Evolutionary conservation across 2,888 invertebrate species (phyloP).

Genomic region (Eupeodes luniger): DNA sequence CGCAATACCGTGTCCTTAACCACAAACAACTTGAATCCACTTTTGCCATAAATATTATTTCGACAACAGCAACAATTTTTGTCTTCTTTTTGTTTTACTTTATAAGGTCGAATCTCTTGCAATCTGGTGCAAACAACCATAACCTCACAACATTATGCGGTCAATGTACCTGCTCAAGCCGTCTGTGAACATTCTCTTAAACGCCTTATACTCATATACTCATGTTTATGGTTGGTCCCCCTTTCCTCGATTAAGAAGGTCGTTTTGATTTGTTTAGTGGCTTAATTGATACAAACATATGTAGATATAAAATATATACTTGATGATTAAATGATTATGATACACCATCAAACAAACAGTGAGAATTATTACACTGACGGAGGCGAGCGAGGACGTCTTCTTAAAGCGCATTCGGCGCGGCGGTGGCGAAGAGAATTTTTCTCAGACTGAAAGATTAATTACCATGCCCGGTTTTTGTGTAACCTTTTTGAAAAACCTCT

Average conservation of each 20-base stretch:
- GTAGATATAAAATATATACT: no score
- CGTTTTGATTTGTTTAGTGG: conserved; percentile 54
- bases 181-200: conserved; percentile 31
- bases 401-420: background rate
- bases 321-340: conserved; percentile 3
- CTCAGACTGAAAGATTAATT: conserved; percentile 24
- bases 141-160: conserved; percentile 29
- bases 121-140: conserved; percentile 22
- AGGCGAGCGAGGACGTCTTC: background rate
- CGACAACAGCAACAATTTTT: background rate
- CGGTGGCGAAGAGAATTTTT: background rate
- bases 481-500: conserved; percentile 7
- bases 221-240: background rate
- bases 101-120: conserved; percentile 48
- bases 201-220: background rate
- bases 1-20: background rate
- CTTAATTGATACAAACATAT: conserved; percentile 11
- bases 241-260: conserved; percentile 58
- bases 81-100: background rate
- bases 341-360: conserved; percentile 7
- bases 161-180: conserved; percentile 50
- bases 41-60: background rate
- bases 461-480: background rate
- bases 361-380: conserved; percentile 3
- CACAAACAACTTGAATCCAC: background rate